These are phyloP conservation scores for Synergus japonicus DNA, from an alignment of 2,888 invertebrate genomes.

Conservation along the genomic window DNA sequence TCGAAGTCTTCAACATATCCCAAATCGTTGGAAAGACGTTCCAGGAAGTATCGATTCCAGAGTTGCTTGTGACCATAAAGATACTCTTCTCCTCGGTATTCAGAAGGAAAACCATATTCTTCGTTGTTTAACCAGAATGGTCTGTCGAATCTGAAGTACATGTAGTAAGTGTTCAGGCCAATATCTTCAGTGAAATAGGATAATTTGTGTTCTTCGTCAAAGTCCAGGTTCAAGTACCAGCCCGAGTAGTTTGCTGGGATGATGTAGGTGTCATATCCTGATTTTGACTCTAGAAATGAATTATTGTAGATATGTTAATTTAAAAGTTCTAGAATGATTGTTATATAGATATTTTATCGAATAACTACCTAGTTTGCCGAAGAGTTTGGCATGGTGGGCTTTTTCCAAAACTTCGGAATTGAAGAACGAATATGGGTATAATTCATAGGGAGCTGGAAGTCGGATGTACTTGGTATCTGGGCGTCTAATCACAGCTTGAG, in stretches of 20 bases:
- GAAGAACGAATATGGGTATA: slow-evolving; percentile 83
- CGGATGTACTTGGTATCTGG: slow-evolving; percentile 81
- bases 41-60: slow-evolving; percentile 79
- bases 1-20: slow-evolving; percentile 78
- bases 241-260: slow-evolving; percentile 82
- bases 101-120: slow-evolving; percentile 74
- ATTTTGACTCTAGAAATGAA: slow-evolving; percentile 56
- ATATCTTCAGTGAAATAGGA: slow-evolving; percentile 86
- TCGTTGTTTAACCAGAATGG: slow-evolving; percentile 83
- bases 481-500: slow-evolving; percentile 81
- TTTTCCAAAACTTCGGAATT: slow-evolving; percentile 80
- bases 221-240: slow-evolving; percentile 78
- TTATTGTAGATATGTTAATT: neutral
- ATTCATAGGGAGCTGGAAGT: slow-evolving; percentile 84
- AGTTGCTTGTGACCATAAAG: slow-evolving; percentile 78
- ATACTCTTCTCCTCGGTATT: slow-evolving; percentile 78
- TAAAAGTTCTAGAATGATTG: neutral
- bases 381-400: slow-evolving; percentile 75
- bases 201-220: slow-evolving; percentile 81
- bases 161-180: slow-evolving; percentile 84
- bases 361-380: slow-evolving; percentile 68
- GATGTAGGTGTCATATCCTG: slow-evolving; percentile 76
- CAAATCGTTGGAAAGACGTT: slow-evolving; percentile 79
- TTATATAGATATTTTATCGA: neutral
- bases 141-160: slow-evolving; percentile 81